Evolutionary conservation across 1,140 invertebrate species (phyloP).

Genomic region (Neocloeon triangulifer): DNA sequence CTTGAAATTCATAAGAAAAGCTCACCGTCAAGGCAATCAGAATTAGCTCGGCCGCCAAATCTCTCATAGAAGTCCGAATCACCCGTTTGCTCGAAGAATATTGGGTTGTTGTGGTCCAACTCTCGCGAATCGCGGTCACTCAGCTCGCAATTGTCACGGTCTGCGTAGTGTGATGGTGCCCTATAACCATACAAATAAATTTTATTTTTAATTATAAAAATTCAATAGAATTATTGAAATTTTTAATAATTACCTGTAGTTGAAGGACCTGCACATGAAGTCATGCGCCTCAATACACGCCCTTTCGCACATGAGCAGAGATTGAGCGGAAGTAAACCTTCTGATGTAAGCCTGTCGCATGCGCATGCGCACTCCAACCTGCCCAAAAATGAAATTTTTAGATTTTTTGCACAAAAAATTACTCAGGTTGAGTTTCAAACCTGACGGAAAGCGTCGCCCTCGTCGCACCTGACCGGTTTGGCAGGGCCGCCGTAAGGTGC

Average conservation of each 20-base stretch:
- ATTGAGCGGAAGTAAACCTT: constrained; percentile 43
- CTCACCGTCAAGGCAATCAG: constrained; percentile 64
- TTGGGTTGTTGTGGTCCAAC: constrained; percentile 59
- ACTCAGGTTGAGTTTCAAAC: constrained; percentile 7
- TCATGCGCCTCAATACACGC: constrained; percentile 62
- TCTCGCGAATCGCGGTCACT: constrained; percentile 66
- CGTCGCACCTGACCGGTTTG: constrained; percentile 36
- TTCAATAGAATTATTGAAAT: background rate
- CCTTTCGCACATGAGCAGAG: constrained; percentile 50
- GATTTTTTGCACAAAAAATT: no score
- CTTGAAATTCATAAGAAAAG: no score
- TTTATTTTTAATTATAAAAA: background rate
- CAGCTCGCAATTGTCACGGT: constrained; percentile 69
- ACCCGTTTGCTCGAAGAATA: constrained; percentile 57
- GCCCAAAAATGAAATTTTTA: constrained; percentile 1
- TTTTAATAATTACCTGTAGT: constrained; percentile 33
- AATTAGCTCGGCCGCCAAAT: constrained; percentile 34
- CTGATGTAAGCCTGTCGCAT: constrained; percentile 56
- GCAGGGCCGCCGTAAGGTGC: constrained; percentile 11
- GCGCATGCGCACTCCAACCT: constrained; percentile 43
- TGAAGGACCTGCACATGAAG: constrained; percentile 72
- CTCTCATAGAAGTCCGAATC: constrained; percentile 77
- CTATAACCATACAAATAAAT: background rate
- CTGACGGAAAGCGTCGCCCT: constrained; percentile 55
- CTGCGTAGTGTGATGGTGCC: constrained; percentile 15